These are phyloP conservation scores for Alloplasta piceator DNA, from an alignment of 2,888 invertebrate genomes.

Conservation along the genomic window DNA sequence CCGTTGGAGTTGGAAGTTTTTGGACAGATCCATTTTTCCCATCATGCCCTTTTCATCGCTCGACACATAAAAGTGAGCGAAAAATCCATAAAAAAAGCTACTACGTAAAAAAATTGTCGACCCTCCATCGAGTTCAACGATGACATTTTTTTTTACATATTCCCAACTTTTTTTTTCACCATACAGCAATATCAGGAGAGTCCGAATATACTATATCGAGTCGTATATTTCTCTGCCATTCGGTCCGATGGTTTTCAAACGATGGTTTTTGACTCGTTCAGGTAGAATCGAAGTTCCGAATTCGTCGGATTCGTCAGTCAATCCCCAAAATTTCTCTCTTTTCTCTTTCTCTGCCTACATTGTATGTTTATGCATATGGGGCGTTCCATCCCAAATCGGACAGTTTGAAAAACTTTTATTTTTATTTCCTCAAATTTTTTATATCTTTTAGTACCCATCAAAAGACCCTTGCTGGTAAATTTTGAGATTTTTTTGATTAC, in stretches of 20 bases:
- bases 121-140: background rate
- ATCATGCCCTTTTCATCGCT: too few relatives aligned
- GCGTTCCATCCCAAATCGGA: too few relatives aligned
- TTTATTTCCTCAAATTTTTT: too few relatives aligned
- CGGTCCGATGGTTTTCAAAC: conserved; percentile 26
- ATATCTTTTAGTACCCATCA: too few relatives aligned
- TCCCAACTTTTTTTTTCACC: background rate
- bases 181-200: background rate
- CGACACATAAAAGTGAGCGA: too few relatives aligned
- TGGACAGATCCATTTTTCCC: too few relatives aligned
- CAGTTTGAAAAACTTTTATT: too few relatives aligned
- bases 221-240: background rate
- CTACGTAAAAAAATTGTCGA: background rate
- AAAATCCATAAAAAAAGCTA: background rate
- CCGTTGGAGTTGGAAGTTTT: too few relatives aligned
- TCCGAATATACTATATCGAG: background rate
- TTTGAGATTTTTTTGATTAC: too few relatives aligned
- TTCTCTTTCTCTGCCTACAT: conserved; percentile 8
- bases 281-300: conserved; percentile 43
- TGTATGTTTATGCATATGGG: conserved; percentile 36
- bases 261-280: conserved; percentile 45
- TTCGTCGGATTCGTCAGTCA: conserved; percentile 49
- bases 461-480: too few relatives aligned
- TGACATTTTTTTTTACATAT: background rate
- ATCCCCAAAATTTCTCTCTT: background rate